Evolutionary conservation across 2,888 invertebrate species (phyloP).

Genomic region (Hydriomena furcata): DNA sequence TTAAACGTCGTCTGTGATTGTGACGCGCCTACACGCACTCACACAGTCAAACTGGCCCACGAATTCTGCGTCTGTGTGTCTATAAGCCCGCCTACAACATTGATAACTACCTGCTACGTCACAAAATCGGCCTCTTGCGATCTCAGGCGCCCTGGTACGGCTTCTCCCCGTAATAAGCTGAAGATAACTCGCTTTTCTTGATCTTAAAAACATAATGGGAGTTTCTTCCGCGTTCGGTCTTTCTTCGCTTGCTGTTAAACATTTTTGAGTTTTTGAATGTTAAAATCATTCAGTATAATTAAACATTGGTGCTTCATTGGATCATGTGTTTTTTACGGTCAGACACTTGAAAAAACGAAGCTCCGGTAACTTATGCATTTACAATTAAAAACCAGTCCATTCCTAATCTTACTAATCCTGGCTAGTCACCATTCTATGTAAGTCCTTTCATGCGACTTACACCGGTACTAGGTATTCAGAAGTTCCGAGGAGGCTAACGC

Average conservation of each 20-base stretch:
- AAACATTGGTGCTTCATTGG: no score
- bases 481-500: slow-evolving; percentile 44
- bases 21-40: slow-evolving; percentile 68
- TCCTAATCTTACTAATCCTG: slow-evolving; percentile 35
- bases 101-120: slow-evolving; percentile 58
- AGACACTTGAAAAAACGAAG: neutral
- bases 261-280: slow-evolving; percentile 2
- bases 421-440: slow-evolving; percentile 36
- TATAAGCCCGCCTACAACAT: slow-evolving; percentile 47
- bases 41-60: slow-evolving; percentile 52
- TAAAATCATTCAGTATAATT: neutral
- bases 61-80: slow-evolving; percentile 44
- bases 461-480: slow-evolving; percentile 55
- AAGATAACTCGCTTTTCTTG: slow-evolving; percentile 80
- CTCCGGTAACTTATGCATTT: neutral
- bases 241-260: slow-evolving; percentile 21
- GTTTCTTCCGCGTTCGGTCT: slow-evolving; percentile 64
- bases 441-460: slow-evolving; percentile 58
- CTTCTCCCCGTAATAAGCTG: slow-evolving; percentile 81
- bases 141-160: slow-evolving; percentile 75
- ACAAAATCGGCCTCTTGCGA: slow-evolving; percentile 64
- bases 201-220: slow-evolving; percentile 61
- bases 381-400: slow-evolving; percentile 14
- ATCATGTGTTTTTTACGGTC: neutral
- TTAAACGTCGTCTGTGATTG: slow-evolving; percentile 46